Evolutionary conservation across 2,113 vertebrate species (phyloP), one percentile per base, ranked within the genome.

Genomic region (Hemibagrus wyckioides): DNA sequence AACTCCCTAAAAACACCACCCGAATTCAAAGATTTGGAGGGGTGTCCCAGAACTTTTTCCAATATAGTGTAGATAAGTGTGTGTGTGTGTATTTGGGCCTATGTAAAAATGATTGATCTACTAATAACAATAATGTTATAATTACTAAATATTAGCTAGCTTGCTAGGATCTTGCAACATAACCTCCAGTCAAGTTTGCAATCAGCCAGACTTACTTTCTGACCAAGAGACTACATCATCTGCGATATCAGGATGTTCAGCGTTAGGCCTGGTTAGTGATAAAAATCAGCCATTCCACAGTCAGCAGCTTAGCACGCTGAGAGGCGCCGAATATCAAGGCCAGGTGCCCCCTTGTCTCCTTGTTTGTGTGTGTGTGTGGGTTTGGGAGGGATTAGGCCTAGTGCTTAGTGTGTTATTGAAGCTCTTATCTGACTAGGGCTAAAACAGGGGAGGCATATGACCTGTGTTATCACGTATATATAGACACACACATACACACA

Each of bases 361-460:
- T 6, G n/a, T 41, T 9, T 69, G 44, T 28, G 67, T 80, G 33
- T 57, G 39, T 39, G 30, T 41, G 39, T 25, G 15, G 44, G 21
- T 59, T 7, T 36, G 61, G 28, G 77, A 36, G 41, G 28, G 41
- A 23, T 39, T 63, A 48, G 44, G 36, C 30, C 23, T 44, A 21
- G 28, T 39, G 48, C 83, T 90, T 36, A 75, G 39, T 67, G 13
- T 50, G 54, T 52, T 33, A 76, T 36, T 44, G 80, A 83, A 83
- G 67, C n/a, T 41, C 10, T 59, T 52, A 75, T 86, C 81, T 54
- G 80, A 80, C 80, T 67, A 28, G 21, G 19, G 82, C 77, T 89
- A 73, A 89, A 85, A 89, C 82, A 75, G 89, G 52, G 81, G 83
- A 81, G 41, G 67, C 57, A 86, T 84, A 39, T 88, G 80, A 88